A percentile compares a stretch with the other conserved stretches of the same genome.
Conservation (phyloP, 2,797 vertebrate species). For the Sebastes aleutianus region DNA sequence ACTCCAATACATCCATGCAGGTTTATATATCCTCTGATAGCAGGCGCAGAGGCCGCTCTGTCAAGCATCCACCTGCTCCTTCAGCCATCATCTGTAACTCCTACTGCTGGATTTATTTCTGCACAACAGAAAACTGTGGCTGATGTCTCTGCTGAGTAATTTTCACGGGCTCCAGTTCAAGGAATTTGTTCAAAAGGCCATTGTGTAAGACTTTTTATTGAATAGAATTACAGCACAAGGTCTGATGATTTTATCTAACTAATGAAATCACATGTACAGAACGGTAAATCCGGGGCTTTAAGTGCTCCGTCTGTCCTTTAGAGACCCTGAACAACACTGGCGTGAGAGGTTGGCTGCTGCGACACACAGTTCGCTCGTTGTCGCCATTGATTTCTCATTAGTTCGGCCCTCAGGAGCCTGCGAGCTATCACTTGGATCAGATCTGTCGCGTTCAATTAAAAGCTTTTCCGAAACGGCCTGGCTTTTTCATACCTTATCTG, state of each 20-base stretch:
- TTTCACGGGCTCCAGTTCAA: not conserved
- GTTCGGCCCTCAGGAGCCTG: constrained; percentile 32
- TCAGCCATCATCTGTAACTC: not conserved
- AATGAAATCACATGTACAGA: constrained; percentile 14
- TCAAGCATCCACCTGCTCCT: not conserved
- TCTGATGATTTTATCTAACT: not conserved
- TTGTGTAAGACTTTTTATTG: not conserved
- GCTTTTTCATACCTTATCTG: constrained; percentile 30
- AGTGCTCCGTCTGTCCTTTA: constrained; percentile 18
- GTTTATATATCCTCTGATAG: constrained; percentile 17
- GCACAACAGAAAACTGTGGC: not conserved
- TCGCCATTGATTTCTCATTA: constrained; percentile 78
- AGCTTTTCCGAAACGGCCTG: constrained; percentile 16
- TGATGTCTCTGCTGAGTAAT: not conserved
- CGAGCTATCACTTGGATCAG: constrained; percentile 60
- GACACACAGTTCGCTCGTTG: constrained; percentile 47
- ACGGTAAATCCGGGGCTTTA: constrained; percentile 25
- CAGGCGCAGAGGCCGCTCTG: not conserved
- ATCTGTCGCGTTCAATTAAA: constrained; percentile 71
- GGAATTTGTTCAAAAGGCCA: not conserved
- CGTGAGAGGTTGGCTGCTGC: constrained; percentile 32
- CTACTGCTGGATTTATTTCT: not conserved
- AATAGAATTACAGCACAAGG: not conserved
- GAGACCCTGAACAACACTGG: constrained; percentile 10
- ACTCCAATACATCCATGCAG: not conserved